Base-by-base conservation (phyloP, 1,140 invertebrate species). In the Zophobas morio region DNA sequence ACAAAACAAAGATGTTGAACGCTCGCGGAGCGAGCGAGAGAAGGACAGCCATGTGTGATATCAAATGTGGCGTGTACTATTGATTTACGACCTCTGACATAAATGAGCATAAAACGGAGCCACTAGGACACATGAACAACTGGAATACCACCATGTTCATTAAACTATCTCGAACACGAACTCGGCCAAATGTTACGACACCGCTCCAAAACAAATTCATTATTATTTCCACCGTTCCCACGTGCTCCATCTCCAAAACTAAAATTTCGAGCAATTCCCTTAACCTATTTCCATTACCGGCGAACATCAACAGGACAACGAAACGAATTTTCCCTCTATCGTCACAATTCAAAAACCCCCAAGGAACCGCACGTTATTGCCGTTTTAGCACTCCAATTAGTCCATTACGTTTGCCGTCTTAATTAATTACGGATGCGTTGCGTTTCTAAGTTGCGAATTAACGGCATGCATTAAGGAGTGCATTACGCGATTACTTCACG, bases 31-130 rank as follows among this genome's bases (percentile, higher is more conserved):
- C 53, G 70, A 51, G 49, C 40, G 51, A 40, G 42, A 73, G 49
- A 77, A 66, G 63, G 76, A 77, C 66, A 47, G 57, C 36, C 70
- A 47, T 73, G 51, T 78, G 78, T 73, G 78, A 79, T 80, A 80
- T 80, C 79, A 80, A 80, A 80, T 77, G 76, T 77, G 70, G 76
- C 76, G 71, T 77, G 79, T 73, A 42, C 76, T 80, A 80, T 80
- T 80, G 79, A 80, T 80, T 80, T 80, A 80, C 77, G 76, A 70
- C 79, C 70, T 75, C 54, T 60, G 76, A 75, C 72, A 79, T 63
- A 77, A 80, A 76, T 76, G 75, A 70, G 60, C 63, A 70, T 76
- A 76, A 76, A 76, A 80, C 75, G 60, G 75, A 77, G 78, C 70
- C 78, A 79, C 78, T 77, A 79, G 75, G 75, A 71, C 75, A 79